Conservation (phyloP, 2,797 vertebrate species). For the Pyrocephalus nanus region DNA sequence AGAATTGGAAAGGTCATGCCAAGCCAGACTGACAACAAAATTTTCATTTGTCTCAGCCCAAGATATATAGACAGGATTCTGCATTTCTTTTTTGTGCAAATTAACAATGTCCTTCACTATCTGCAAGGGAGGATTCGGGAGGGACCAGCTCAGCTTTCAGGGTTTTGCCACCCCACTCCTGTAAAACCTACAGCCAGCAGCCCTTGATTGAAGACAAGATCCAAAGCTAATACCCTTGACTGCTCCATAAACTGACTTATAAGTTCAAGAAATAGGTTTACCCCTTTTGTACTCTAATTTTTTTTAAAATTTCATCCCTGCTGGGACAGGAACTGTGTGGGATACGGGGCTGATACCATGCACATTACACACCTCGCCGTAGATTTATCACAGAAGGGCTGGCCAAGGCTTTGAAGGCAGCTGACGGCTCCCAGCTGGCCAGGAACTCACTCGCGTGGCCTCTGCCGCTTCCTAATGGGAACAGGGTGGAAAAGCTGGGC, state of each 20-base stretch:
- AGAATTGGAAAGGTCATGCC: constrained; percentile 1
- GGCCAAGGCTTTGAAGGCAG: neutral
- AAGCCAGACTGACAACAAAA: neutral
- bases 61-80: neutral
- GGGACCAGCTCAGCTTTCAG: neutral
- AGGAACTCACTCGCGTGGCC: neutral
- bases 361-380: neutral
- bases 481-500: constrained; percentile 18
- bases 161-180: neutral
- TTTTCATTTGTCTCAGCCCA: neutral
- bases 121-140: neutral
- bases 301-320: neutral
- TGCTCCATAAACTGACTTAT: neutral
- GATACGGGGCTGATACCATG: neutral
- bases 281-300: neutral
- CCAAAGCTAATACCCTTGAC: neutral
- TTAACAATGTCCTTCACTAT: neutral
- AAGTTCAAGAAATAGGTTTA: neutral
- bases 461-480: neutral
- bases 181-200: neutral
- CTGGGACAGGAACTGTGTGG: neutral
- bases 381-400: neutral
- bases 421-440: constrained; percentile 16
- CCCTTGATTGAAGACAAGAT: accelerated
- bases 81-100: neutral